Base-by-base conservation (phyloP, 2,113 vertebrate genomes). In the Thunnus maccoyii region DNA sequence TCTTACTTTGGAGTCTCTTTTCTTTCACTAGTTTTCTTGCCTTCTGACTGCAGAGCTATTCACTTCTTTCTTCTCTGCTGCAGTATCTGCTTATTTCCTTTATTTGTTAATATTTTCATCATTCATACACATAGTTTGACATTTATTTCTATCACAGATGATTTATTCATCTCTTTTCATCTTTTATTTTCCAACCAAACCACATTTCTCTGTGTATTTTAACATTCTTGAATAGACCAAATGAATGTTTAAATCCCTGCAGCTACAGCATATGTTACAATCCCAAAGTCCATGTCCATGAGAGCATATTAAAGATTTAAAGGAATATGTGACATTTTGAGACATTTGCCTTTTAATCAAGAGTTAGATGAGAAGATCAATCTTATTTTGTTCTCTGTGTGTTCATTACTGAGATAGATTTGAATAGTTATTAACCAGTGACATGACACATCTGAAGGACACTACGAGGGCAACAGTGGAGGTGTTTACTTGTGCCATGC, bases 101-200 rank as follows among this genome's bases (percentile, higher is more conserved):
- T 86, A 74, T 79, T 83, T 84, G 44, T 46, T 52, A 44, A 12
- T 50, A 1, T 55, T 30, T 70, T 57, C 36, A 76, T 78, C 13
- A 32, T 78, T 30, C 25, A 61, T 62, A 6, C 46, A 51, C 16
- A 51, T n/a, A 56, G 18, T 44, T 71, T 55, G 67, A 61, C 47
- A 72, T 57, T 83, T 50, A 76, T 30, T 63, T 69, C 51, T 20
- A 7, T 32, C 11, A 80, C 22, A 2, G 52, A 47, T 66, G 69
- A 61, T 70, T 79, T 22, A 61, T 70, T 64, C 6, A 60, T 60
- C 44, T 20, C 48, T 80, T 51, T 84, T 78, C 73, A 57, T 77
- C n/a, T 69, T 72, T 61, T 66, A 77, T 83, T 89, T 76, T 66
- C 16, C 32, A 51, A 41, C 20, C 14, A n/a, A 32, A 69, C 36